Conservation (phyloP, 2,888 invertebrate species). For the Drosophila melanosoma region DNA sequence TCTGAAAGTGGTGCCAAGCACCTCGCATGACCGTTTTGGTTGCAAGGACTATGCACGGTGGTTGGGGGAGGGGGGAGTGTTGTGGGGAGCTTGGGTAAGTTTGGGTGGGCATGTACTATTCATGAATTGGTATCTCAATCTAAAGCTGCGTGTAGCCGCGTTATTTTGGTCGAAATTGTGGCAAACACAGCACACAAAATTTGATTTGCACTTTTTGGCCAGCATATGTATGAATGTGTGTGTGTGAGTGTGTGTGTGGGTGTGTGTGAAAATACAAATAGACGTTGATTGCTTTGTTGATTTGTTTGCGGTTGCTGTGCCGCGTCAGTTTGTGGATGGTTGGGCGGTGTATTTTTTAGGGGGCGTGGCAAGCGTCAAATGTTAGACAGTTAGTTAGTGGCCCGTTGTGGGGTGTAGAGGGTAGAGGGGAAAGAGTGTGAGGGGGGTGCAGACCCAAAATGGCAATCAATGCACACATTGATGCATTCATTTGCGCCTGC, state of each 20-base stretch:
- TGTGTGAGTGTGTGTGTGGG: constrained; percentile 1
- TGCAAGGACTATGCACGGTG: background rate
- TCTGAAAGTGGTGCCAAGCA: constrained; percentile 29
- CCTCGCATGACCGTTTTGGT: constrained; percentile 3
- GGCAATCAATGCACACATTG: constrained; percentile 78
- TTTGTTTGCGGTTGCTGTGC: constrained; percentile 77
- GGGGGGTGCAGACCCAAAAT: constrained; percentile 48
- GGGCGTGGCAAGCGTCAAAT: constrained; percentile 54
- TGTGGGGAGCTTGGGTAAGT: background rate
- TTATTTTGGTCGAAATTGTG: constrained; percentile 69
- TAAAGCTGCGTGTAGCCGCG: constrained; percentile 59
- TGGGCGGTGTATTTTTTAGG: background rate
- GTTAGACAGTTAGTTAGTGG: constrained; percentile 77
- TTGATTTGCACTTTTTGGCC: constrained; percentile 76
- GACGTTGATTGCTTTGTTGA: constrained; percentile 81
- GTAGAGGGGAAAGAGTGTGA: background rate
- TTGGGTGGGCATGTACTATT: background rate
- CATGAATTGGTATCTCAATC: constrained; percentile 26
- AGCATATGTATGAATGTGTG: constrained; percentile 16
- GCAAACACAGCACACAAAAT: constrained; percentile 63
- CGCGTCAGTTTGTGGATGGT: constrained; percentile 30
- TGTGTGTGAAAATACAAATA: constrained; percentile 77
- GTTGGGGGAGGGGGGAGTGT: fast-evolving
- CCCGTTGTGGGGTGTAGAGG: constrained; percentile 30
- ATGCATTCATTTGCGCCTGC: constrained; percentile 68